Base-by-base conservation (phyloP, 2,797 vertebrate species). In the Meriones psammophilus region DNA sequence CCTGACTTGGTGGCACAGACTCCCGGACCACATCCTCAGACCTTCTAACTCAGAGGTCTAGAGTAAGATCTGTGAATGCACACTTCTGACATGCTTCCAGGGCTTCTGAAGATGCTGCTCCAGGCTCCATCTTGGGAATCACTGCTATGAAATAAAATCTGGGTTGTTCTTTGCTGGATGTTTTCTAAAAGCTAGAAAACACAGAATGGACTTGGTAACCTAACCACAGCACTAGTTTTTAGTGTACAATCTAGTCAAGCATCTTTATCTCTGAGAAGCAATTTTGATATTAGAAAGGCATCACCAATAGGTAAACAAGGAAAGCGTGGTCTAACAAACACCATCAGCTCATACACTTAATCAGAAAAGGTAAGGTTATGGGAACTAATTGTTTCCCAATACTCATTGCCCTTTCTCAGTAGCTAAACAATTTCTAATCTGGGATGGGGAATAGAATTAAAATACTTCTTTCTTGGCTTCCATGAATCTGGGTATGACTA, bases 151-250 rank as follows among this genome's bases (percentile, higher is more conserved):
- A 62, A 22, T 22, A 58, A 1, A 88, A 42, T 24, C 81, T 85
- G n/a, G 10, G 20, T 42, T 68, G 24, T 42, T 71, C 15, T 15
- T 56, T 80, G 62, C 83, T 54, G 36, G 22, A 69, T 46, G 8
- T 26, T 64, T 95, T 88, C 62, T 46, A 71, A 85, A 94, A 91
- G 54, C 42, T 56, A 84, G 54, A 94, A 77, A 60, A 68, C 88
- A 73, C 2, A 83, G 9, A 60, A 85, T 7, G 12, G 9, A 8
- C 73, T 71, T 71, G 76, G 17, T 58, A 39, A 76, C n/a, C 20
- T 36, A 69, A 77, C 22, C 81, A 66, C 8, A 83, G 28, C 28
- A 13, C 66, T 54, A 24, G n/a, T 80, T 62, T 91, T 80, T 39
- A 85, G 8, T 54, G 62, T 8, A 39, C 7, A 64, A 89, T 39